Evolutionary conservation across 37 sponge, comb jelly and placozoan genomes (phyloP), one percentile per base, ranked within the genome.

Genomic region (Geodia barretti): DNA sequence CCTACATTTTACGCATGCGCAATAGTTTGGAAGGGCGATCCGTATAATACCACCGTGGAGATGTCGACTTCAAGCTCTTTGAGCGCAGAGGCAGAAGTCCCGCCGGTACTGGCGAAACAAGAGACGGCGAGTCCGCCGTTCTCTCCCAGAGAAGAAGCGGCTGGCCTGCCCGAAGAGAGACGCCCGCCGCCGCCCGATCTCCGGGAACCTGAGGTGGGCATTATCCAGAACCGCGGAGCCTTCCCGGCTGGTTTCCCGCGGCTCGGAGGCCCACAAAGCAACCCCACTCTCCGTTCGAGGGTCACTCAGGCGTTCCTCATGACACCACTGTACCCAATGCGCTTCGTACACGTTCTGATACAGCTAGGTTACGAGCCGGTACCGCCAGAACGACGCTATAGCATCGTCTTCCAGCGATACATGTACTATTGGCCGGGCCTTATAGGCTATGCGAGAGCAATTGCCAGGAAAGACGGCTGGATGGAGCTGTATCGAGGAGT

Each of bases 391-490:
- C 43, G 61, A 37, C 72, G 77, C 25, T 83, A 71, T 66, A 88
- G 84, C 37, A 64, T 83, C n/a, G 0, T 88, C 34, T 73, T 78
- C 39, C 78, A 39, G 2, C 60, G 39, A 62, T 73, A 83, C 24
- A 61, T 83, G 37, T 78, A 73, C 67, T 88, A 88, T 60, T 81
- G 80, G 41, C 89, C 89, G 1, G 89, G 89, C 11, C 33, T 88
- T 24, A 30, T 79, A 30, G 79, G 84, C 2, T 88, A 88, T 40
- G 39, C 68, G 2, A 26, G 69, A 0, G 25, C 37, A 14, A 88
- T 88, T 26, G 39, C 61, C n/a, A 41, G 29, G 9, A 26, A 72
- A 14, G 78, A 83, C 21, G 89, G 89, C 0, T 88, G 89, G 89
- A n/a, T 62, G 7, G 89, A 42, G 20, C 67, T 88, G 40, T 88